A percentile compares a stretch with the other conserved stretches of the same genome.
These are phyloP conservation scores for Aspidiotus destructor DNA, from an alignment of 2,888 invertebrate species.

Conservation along the genomic window DNA sequence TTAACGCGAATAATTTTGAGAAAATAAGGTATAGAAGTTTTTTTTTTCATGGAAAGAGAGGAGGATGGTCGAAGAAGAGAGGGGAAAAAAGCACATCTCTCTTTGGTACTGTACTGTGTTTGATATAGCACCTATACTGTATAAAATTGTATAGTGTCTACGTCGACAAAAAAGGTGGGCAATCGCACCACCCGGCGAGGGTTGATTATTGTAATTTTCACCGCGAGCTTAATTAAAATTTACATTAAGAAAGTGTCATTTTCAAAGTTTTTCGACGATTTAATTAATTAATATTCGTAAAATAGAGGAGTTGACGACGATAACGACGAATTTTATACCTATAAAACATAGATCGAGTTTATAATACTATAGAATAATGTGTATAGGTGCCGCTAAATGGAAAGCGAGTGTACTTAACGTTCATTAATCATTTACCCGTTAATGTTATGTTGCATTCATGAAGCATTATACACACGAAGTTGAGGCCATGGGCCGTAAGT, in stretches of 20 bases:
- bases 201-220: constrained; percentile 32
- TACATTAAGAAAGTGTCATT: constrained; percentile 33
- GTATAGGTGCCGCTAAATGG: constrained; percentile 22
- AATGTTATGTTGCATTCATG: constrained; percentile 11
- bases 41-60: neutral
- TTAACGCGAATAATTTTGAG: constrained; percentile 32
- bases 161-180: constrained; percentile 6
- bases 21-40: constrained; percentile 26
- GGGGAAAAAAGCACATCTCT: neutral
- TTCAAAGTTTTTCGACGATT: constrained; percentile 32
- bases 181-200: constrained; percentile 10
- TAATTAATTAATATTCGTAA: constrained; percentile 29
- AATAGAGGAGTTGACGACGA: neutral
- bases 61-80: neutral
- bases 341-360: constrained; percentile 22
- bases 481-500: no score
- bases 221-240: constrained; percentile 31
- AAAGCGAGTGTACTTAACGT: constrained; percentile 31
- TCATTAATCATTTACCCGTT: constrained; percentile 27
- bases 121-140: no score
- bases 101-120: constrained; percentile 11
- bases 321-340: constrained; percentile 31
- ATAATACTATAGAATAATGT: neutral
- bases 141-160: constrained; percentile 29
- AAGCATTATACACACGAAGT: no score